Evolutionary conservation across 2,113 vertebrate genomes (phyloP).

Genomic region (Stictonetta naevosa): DNA sequence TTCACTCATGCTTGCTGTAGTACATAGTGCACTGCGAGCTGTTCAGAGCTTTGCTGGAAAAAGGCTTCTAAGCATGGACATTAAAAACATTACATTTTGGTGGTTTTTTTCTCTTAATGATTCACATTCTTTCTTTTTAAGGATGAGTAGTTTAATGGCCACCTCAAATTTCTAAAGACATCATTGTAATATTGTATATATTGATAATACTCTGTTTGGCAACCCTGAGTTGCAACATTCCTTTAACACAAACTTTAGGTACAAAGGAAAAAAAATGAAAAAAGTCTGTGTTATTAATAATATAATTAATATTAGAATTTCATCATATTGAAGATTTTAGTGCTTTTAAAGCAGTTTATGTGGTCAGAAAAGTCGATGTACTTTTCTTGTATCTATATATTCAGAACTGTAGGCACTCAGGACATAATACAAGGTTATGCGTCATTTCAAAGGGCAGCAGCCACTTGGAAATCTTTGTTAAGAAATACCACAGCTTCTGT

Average conservation of each 20-base stretch:
- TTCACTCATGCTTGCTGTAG: neutral
- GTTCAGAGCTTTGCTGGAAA: neutral
- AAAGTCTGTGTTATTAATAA: neutral
- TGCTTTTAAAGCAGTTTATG: neutral
- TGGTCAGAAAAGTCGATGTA: neutral
- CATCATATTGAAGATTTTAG: neutral
- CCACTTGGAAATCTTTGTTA: neutral
- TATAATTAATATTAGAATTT: neutral
- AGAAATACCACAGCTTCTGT: neutral
- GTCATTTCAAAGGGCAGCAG: neutral
- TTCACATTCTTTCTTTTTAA: neutral
- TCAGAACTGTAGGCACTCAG: neutral
- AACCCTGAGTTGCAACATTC: neutral
- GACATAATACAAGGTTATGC: neutral
- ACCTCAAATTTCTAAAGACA: neutral
- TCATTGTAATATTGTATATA: neutral
- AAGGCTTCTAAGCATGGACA: neutral
- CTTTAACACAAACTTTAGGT: neutral
- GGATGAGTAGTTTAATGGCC: neutral
- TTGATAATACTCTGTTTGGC: neutral
- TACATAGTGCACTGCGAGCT: neutral
- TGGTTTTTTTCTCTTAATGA: neutral
- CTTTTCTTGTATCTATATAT: neutral
- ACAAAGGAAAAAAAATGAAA: neutral
- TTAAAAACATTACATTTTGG: neutral